These are phyloP conservation scores for Eurois occulta DNA, from an alignment of 2,888 invertebrate species.

Conservation along the genomic window DNA sequence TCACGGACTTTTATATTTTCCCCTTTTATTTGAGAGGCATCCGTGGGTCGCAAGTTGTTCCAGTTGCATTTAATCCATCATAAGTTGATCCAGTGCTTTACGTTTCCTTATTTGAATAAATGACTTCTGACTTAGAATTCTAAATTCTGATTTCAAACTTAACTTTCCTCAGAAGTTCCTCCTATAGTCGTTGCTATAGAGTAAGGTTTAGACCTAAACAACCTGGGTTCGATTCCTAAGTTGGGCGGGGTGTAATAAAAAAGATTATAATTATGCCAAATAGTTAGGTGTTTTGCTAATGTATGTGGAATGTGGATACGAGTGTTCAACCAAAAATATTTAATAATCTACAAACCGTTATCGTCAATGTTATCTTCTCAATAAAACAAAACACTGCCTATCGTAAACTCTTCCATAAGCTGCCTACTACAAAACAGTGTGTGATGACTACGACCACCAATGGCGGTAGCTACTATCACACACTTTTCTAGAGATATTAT, in stretches of 20 bases:
- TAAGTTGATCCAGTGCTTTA: too few species aligned
- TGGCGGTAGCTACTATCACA: background rate
- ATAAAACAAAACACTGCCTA: constrained; percentile 1
- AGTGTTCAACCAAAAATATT: background rate
- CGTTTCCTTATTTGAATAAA: background rate
- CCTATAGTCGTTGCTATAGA: too few species aligned
- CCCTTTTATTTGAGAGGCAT: too few species aligned
- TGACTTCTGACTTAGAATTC: too few species aligned
- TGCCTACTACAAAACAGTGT: too few species aligned
- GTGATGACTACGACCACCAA: background rate
- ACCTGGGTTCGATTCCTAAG: too few species aligned
- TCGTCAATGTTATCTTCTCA: background rate
- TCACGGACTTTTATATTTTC: too few species aligned
- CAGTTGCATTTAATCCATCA: background rate
- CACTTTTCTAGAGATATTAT: background rate
- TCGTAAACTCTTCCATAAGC: background rate
- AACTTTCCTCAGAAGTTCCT: background rate
- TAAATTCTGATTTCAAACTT: too few species aligned
- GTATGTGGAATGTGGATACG: background rate
- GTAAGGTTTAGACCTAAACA: too few species aligned
- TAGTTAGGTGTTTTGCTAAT: background rate
- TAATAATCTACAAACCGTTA: background rate
- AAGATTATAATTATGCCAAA: background rate
- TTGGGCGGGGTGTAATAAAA: too few species aligned
- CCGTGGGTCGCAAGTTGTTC: too few species aligned